These are phyloP conservation scores for Callyntrura sp. DNA, from an alignment of 2,888 invertebrate genomes.

Conservation along the genomic window DNA sequence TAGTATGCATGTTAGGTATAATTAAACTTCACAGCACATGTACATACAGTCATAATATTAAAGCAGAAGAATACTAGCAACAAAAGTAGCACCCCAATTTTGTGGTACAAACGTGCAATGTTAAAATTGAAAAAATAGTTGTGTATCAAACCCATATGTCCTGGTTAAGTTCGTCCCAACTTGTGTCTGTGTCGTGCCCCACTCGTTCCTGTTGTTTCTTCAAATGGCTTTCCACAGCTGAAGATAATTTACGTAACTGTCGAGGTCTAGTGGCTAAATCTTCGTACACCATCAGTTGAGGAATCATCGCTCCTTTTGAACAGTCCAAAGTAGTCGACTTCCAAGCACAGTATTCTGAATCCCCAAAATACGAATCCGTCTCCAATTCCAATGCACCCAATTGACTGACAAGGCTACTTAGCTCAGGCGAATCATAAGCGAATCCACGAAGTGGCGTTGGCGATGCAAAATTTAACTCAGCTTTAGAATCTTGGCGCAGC, in stretches of 20 bases:
- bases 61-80: no score
- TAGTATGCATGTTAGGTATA: no score
- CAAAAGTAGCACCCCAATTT: background rate
- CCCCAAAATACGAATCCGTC: background rate
- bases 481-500: no score
- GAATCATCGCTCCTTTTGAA: background rate
- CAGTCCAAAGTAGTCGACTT: background rate
- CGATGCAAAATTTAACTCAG: background rate
- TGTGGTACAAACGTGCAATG: background rate
- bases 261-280: background rate
- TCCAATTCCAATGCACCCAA: background rate
- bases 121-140: background rate
- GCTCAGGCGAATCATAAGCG: background rate
- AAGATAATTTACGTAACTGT: background rate
- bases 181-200: background rate
- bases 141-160: constrained; percentile 66
- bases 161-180: constrained; percentile 37
- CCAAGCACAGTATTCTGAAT: background rate
- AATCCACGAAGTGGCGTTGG: background rate
- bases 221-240: background rate
- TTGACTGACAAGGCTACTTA: background rate
- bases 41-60: no score
- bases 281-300: background rate
- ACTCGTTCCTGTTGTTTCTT: background rate
- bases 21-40: no score